Percentiles rank a stretch among this genome's conserved stretches.
phyloP scores from a whole-genome alignment of 2,113 vertebrate genomes.

The Bos indicus region DNA sequence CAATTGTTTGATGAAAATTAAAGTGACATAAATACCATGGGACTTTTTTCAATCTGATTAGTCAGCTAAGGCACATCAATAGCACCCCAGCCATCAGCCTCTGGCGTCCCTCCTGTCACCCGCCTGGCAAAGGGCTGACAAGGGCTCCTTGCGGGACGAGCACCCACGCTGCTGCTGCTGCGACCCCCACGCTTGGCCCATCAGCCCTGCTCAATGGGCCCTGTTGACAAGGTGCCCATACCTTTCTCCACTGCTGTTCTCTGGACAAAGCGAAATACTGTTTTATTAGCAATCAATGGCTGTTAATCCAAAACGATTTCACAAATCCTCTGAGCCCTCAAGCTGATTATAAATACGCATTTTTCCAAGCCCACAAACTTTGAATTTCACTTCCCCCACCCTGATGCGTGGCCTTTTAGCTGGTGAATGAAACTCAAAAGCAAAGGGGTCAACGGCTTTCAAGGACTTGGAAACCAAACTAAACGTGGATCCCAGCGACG shows the following conservation, averaged over 20 bases:
- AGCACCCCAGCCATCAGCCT: conserved; percentile 85
- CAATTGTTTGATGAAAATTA: conserved; percentile 90
- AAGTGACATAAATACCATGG: conserved; percentile 93
- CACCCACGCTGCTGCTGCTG: conserved; percentile 83
- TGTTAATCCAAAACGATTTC: conserved; percentile 85
- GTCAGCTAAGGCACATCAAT: conserved; percentile 86
- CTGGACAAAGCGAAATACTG: conserved; percentile 90
- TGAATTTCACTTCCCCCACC: conserved; percentile 67
- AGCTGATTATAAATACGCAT: conserved; percentile 79
- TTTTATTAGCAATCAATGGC: conserved; percentile 91
- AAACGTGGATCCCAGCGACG: neutral
- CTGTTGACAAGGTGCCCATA: conserved; percentile 86
- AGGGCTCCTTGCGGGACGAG: conserved; percentile 81
- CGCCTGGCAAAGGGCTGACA: conserved; percentile 81
- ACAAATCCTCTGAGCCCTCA: conserved; percentile 84
- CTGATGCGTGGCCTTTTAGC: conserved; percentile 67
- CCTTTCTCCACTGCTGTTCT: conserved; percentile 81
- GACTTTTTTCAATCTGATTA: conserved; percentile 90
- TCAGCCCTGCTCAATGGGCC: conserved; percentile 86
- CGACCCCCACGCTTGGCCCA: conserved; percentile 85
- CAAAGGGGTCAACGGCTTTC: conserved; percentile 51
- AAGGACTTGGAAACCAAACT: conserved; percentile 48
- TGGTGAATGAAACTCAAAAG: conserved; percentile 72
- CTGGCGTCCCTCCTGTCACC: conserved; percentile 86
- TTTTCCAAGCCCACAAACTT: conserved; percentile 77